Evolutionary conservation across 2,888 invertebrate genomes (phyloP).

Genomic region (Margaritifera margaritifera): DNA sequence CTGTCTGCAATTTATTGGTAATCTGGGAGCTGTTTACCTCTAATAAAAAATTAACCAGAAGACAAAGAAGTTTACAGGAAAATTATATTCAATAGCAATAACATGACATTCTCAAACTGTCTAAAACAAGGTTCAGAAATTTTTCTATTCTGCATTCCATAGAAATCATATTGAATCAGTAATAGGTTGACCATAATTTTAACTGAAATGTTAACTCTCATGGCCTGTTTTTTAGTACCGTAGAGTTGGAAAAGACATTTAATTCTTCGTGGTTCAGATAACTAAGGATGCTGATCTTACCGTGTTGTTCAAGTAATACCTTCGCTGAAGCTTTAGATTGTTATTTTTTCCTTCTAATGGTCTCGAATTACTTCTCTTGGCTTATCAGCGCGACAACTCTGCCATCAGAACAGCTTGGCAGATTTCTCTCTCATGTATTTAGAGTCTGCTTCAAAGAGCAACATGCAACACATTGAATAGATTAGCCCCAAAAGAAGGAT

Average conservation of each 20-base stretch:
- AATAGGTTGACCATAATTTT: no score
- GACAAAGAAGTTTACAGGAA: no score
- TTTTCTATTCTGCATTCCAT: no score
- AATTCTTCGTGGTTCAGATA: neutral
- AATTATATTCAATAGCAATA: no score
- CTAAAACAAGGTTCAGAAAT: no score
- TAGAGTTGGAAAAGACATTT: no score
- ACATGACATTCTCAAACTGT: no score
- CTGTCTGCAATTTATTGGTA: neutral
- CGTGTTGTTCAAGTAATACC: constrained; percentile 75
- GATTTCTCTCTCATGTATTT: constrained; percentile 91
- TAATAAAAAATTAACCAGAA: no score
- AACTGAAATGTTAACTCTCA: no score
- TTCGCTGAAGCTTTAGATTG: constrained; percentile 78
- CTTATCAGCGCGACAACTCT: constrained; percentile 87
- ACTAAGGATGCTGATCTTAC: constrained; percentile 30
- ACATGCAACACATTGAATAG: neutral
- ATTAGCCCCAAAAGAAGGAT: neutral
- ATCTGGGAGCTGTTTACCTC: neutral
- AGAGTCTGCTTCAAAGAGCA: constrained; percentile 79
- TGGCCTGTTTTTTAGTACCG: no score
- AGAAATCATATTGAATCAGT: no score
- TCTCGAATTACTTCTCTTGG: constrained; percentile 85
- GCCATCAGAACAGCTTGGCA: constrained; percentile 95
- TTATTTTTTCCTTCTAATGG: constrained; percentile 78